Evolutionary conservation across 1,140 invertebrate genomes (phyloP).

Genomic region (Tetramorium parvispinum): DNA sequence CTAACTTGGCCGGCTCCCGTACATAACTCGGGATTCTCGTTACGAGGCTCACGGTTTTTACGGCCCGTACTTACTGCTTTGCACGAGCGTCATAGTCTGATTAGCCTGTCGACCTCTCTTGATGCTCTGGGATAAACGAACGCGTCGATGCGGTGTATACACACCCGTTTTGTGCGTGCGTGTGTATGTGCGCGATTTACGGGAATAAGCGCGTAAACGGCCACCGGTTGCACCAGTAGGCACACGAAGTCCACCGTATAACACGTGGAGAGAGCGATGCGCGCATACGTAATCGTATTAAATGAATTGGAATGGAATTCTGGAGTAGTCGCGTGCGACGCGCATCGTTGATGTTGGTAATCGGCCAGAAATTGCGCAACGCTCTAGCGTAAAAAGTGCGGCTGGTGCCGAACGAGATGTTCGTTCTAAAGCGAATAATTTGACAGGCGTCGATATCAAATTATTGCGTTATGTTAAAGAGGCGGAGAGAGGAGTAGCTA

Average conservation of each 20-base stretch:
- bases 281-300: conserved; percentile 69
- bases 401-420: conserved; percentile 2
- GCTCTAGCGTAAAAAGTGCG: neutral
- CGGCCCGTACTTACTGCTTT: conserved; percentile 9
- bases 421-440: neutral
- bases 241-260: neutral
- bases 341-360: conserved; percentile 61
- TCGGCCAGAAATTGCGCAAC: conserved; percentile 62
- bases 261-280: conserved; percentile 52
- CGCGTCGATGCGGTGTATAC: neutral
- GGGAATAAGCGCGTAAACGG: conserved; percentile 27
- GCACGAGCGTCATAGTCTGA: conserved; percentile 72
- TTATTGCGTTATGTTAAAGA: neutral
- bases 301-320: conserved; percentile 74
- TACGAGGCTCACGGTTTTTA: conserved; percentile 41
- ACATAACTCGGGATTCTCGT: conserved; percentile 43
- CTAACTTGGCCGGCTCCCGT: conserved; percentile 51
- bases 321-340: conserved; percentile 62
- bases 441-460: conserved; percentile 10
- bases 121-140: neutral
- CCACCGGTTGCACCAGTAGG: conserved; percentile 55
- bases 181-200: conserved; percentile 9
- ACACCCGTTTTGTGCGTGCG: neutral
- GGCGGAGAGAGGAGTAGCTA: neutral
- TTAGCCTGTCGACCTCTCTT: conserved; percentile 66